Evolutionary conservation across 2,113 vertebrate species (phyloP).

Genomic region (Promerops cafer): DNA sequence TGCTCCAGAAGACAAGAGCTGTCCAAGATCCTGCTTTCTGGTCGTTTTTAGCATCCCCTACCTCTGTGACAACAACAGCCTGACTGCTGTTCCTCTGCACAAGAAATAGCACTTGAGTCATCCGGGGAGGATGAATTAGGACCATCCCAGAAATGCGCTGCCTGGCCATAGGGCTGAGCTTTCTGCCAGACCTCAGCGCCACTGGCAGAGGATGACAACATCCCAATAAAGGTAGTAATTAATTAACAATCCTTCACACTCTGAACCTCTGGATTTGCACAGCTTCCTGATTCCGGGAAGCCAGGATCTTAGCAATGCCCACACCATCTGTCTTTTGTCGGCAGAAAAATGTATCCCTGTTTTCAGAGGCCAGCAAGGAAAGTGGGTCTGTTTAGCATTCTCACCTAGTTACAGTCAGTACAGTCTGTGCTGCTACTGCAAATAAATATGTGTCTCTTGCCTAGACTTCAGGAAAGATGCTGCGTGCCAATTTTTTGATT

Average conservation of each 20-base stretch:
- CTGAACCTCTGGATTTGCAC: neutral
- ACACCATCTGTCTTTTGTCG: slow-evolving; percentile 51
- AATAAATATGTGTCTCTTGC: slow-evolving; percentile 37
- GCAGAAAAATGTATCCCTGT: neutral
- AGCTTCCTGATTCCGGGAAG: neutral
- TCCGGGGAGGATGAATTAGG: neutral
- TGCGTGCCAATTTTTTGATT: neutral
- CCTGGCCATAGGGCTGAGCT: neutral
- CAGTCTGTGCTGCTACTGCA: slow-evolving; percentile 45
- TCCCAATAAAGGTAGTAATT: slow-evolving; percentile 12
- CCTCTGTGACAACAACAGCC: neutral
- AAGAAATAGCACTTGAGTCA: neutral
- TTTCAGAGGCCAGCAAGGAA: neutral
- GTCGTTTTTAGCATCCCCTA: neutral
- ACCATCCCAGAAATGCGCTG: neutral
- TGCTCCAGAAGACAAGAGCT: neutral
- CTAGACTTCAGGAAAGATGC: neutral
- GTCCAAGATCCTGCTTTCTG: neutral
- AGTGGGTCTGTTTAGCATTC: slow-evolving; percentile 41
- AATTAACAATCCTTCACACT: neutral
- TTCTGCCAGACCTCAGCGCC: neutral
- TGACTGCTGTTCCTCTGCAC: neutral
- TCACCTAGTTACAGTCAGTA: slow-evolving; percentile 56
- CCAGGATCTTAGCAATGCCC: neutral
- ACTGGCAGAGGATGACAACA: neutral